These are phyloP conservation scores for Agrilus cyanescens DNA, from an alignment of 2,888 invertebrate species.

Conservation along the genomic window DNA sequence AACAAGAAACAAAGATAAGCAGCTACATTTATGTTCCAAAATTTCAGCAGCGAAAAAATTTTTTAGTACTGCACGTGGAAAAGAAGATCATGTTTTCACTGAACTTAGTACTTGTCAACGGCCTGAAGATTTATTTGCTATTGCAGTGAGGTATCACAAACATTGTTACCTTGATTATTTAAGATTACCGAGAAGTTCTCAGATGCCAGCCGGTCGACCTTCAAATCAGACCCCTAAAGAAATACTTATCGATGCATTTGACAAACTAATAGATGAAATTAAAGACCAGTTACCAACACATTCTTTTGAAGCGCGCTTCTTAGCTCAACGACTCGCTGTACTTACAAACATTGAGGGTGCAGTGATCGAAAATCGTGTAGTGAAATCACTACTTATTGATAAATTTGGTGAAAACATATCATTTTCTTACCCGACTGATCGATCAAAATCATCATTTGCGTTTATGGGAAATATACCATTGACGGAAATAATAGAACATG, in stretches of 20 bases:
- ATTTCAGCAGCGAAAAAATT: constrained; percentile 17
- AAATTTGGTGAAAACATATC: constrained; percentile 19
- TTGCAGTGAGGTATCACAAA: constrained; percentile 20
- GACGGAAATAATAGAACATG: constrained; percentile 12
- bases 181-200: constrained; percentile 13
- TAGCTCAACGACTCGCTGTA: constrained; percentile 13
- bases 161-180: constrained; percentile 18
- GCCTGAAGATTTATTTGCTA: constrained; percentile 20
- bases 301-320: constrained; percentile 15
- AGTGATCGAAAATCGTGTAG: constrained; percentile 10
- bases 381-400: constrained; percentile 20
- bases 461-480: constrained; percentile 18
- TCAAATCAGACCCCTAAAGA: constrained; percentile 14
- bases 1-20: constrained; percentile 14
- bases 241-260: constrained; percentile 15
- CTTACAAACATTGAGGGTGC: constrained; percentile 12
- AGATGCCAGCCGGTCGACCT: constrained; percentile 12
- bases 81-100: constrained; percentile 16
- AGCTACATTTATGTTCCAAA: constrained; percentile 16
- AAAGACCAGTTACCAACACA: constrained; percentile 13
- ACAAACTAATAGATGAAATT: constrained; percentile 17
- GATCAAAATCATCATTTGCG: constrained; percentile 20
- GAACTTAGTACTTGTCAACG: constrained; percentile 18
- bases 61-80: constrained; percentile 9
- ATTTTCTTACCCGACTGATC: constrained; percentile 19